Evolutionary conservation across 2,113 vertebrate genomes (phyloP), one percentile per base, ranked within the genome.

Genomic region (Protobothrops flavoviridis): DNA sequence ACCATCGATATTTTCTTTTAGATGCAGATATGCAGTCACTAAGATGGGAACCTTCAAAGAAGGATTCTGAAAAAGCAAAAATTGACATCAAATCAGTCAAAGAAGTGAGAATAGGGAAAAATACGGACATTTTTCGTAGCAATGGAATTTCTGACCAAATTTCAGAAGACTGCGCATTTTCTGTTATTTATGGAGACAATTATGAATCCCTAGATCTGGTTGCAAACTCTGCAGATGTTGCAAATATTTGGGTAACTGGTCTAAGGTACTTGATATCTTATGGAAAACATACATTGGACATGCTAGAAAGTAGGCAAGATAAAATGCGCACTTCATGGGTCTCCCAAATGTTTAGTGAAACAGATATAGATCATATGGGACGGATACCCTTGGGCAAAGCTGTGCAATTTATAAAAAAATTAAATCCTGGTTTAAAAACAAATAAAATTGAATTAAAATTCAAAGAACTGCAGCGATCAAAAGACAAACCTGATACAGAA

Each of bases 11-110:
- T 89, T 99, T 99, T 88, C 98, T 99, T 81, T 97, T 99, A 26
- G 99, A 99, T 15, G 99, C 99, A 0, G 99, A 99, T 96, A 99
- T 99, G 99, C 99, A 99, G 96, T 99, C 99, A 52, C 96, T 99
- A 39, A 97, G 99, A 85, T 99, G 99, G 99, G 99, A 99, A 88
- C 99, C 99, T 17, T 99, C 99, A 0, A 99, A 99, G 96, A 99
- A 99, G 95, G 99, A 99, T 96, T 99, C 98, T 0, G 99, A 99
- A 95, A 99, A 99, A 97, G 99, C 99, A 74, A 99, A 99, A 97
- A 99, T 99, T 91, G 99, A 99, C 39, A 98, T 99, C 39, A 99
- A 98, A 94, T 99, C 99, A 12, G 98, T 99, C 95, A 99, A 99
- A 96, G 99, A 99, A 96, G 99, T 99, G 94, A 98, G 99, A 96